phyloP scores from a whole-genome alignment of 2,113 vertebrate genomes.

The Tylochromis polylepis region DNA sequence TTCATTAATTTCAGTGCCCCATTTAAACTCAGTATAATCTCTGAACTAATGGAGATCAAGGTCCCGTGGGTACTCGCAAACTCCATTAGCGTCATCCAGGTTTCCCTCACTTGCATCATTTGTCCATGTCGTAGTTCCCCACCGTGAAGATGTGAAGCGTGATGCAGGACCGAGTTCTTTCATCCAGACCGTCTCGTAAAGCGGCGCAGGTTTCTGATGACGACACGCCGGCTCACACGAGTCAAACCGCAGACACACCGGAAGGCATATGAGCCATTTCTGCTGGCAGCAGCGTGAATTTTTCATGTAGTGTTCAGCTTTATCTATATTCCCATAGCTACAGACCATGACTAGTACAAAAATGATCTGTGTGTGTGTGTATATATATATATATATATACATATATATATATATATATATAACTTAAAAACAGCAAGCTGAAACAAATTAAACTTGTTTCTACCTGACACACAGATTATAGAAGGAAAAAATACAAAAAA shows the following conservation, averaged over 20 bases:
- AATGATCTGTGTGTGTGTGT: too few species aligned
- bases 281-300: background rate
- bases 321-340: background rate
- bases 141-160: background rate
- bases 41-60: background rate
- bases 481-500: fast-evolving
- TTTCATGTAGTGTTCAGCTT: background rate
- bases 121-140: background rate
- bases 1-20: background rate
- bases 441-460: background rate
- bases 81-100: background rate
- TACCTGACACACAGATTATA: background rate
- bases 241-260: background rate
- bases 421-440: background rate
- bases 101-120: background rate
- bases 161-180: background rate
- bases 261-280: background rate
- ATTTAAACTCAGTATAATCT: background rate
- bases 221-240: background rate
- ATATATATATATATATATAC: background rate
- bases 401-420: background rate
- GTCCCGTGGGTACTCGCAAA: background rate
- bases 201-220: background rate
- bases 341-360: background rate
- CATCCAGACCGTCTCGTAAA: background rate